Base-by-base conservation (phyloP, 2,888 invertebrate species). In the Ischnus inquisitorius region DNA sequence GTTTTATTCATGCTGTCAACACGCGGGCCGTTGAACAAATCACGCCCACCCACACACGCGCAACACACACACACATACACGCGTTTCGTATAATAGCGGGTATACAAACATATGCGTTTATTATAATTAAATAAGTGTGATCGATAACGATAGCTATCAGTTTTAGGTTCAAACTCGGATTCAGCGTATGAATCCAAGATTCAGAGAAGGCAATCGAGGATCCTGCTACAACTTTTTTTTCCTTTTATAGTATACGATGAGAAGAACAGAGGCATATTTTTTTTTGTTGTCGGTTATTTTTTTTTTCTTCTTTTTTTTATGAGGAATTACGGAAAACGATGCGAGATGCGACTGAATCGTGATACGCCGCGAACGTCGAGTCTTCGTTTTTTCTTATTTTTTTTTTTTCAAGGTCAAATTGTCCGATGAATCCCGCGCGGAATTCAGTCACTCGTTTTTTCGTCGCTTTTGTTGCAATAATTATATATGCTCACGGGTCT, bases 1-100 rank as follows among this genome's bases (percentile, higher is more conserved):
- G 19, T 75, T 76, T 77, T 71, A 77, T 82, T 77, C 81, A 67
- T 65, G 76, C 54, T 67, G 60, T 60, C 71, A 71, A 82, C 76
- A 76, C 64, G 64, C 81, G 76, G 76, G 34, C 60, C 68, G 25
- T 62, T 62, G 34, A 62, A 62, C 46, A 22, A 39, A 62, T n/a
- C 77, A 19, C 48, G 1, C 48, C 4, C 16, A 16, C 19, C n/a
- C 51, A 10, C 19, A 51, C 51, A 2, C 51, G 10, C 51, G 10
- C 51, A n/a, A 72, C 72, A 60, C 43, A 60, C 28, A 39, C 72
- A 60, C 62, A 39, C 41, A 4, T 39, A 54, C 69, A 16, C 48
- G 39, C 41, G 19, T 41, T 72, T 62, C 60, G 46, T 62, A 62
- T 62, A 62, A 57, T 72, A 72, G 51, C 48, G 72, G 65, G 57